Base-by-base conservation (phyloP, 2,888 invertebrate genomes). In the Yponomeuta malinellus region DNA sequence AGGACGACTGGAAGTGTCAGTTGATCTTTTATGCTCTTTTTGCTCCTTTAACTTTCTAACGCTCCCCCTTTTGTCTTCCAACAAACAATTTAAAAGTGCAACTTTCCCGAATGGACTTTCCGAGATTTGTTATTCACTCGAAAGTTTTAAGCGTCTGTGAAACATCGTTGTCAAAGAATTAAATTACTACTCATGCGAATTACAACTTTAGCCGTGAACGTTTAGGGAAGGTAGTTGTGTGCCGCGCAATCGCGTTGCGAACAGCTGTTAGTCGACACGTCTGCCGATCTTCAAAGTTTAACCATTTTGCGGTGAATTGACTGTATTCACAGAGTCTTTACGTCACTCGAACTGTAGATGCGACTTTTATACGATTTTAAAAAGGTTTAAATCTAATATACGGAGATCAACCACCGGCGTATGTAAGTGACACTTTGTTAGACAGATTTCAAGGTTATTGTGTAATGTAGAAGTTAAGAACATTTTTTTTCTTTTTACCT, bases 101-200 rank as follows among this genome's bases (percentile, higher is more conserved):
- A 91, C 89, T 90, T 86, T 79, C 79, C 76, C 80, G 83, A 86
- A 88, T 85, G 87, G 86, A 90, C 89, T 89, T 90, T 87, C 83
- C 78, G 82, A 85, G 90, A 90, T 91, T 90, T 91, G 90, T 90
- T 90, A 90, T 90, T 90, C 90, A 88, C 87, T 90, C 84, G 84
- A 87, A 90, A 90, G 83, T 90, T 91, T 90, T 89, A 90, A 90
- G 90, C 89, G 90, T 85, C 88, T 90, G 89, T 87, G 90, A 90
- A 89, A 89, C 88, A 89, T 85, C 84, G 85, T 87, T 84, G 86
- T 86, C 84, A 85, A 88, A 88, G 87, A 87, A 86, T 90, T 87
- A 87, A 87, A 87, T 83, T 83, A 85, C 78, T 81, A 80, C 72
- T 75, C 75, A 76, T 77, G 76, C 75, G 73, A 79, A 77, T 79